phyloP scores from a whole-genome alignment of 2,797 vertebrate species.

The Pseudochirops corinnae region DNA sequence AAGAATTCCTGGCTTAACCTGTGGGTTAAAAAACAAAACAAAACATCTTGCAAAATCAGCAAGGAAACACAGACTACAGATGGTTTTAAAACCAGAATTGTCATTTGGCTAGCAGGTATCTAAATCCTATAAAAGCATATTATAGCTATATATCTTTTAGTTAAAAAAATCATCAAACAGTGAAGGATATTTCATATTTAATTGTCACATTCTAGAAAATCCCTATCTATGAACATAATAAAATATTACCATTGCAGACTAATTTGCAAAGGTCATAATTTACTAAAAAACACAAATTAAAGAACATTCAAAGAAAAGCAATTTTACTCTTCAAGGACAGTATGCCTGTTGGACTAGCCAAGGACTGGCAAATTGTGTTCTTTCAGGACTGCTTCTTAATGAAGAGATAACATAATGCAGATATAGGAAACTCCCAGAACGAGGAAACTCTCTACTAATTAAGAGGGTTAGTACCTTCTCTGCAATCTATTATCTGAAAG shows the following conservation, averaged over 20 bases:
- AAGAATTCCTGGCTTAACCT: neutral
- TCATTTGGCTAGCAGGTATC: constrained; percentile 17
- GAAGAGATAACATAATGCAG: neutral
- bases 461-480: neutral
- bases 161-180: neutral
- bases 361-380: neutral
- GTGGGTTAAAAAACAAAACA: neutral
- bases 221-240: neutral
- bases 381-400: neutral
- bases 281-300: constrained; percentile 26
- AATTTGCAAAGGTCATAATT: neutral
- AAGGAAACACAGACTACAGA: neutral
- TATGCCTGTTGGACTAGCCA: neutral
- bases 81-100: constrained; percentile 29
- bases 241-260: constrained; percentile 13
- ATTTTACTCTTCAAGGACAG: constrained; percentile 24
- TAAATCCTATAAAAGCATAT: neutral
- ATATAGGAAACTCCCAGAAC: neutral
- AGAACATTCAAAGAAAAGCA: constrained; percentile 41
- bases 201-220: constrained; percentile 28
- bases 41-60: constrained; percentile 42
- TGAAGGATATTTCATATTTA: constrained; percentile 14
- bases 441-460: neutral
- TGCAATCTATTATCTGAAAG: neutral
- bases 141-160: constrained; percentile 10